Evolutionary conservation across 1,140 invertebrate genomes (phyloP).

Genomic region (Drosophila kanapiae): DNA sequence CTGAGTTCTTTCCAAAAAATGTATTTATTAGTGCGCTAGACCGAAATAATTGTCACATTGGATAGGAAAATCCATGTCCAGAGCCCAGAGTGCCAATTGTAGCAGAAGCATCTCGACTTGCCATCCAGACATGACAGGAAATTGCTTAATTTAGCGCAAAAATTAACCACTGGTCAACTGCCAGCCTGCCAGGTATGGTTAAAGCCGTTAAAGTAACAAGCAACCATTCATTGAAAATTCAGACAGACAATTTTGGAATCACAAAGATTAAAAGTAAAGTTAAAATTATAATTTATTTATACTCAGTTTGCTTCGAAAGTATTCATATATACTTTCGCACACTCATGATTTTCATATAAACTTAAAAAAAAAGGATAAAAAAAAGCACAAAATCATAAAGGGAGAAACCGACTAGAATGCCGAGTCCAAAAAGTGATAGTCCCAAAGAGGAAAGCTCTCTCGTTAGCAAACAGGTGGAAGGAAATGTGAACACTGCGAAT

Average conservation of each 20-base stretch:
- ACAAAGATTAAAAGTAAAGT: slow-evolving; percentile 4
- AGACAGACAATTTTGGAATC: slow-evolving; percentile 11
- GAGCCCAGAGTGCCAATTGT: slow-evolving; percentile 11
- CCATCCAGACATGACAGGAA: slow-evolving; percentile 50
- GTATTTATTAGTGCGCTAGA: slow-evolving; percentile 75
- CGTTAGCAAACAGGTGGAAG: neutral
- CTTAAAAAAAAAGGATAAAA: neutral
- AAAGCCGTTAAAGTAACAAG: slow-evolving; percentile 23
- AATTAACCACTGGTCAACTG: slow-evolving; percentile 65
- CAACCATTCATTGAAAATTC: slow-evolving; percentile 29
- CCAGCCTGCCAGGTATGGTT: slow-evolving; percentile 9
- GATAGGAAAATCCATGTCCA: slow-evolving; percentile 48
- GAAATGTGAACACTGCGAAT: neutral
- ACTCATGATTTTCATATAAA: slow-evolving; percentile 24
- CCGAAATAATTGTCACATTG: slow-evolving; percentile 78
- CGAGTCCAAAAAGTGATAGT: neutral
- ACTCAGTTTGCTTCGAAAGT: slow-evolving; percentile 10
- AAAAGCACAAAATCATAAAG: slow-evolving; percentile 5
- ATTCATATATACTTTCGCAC: slow-evolving; percentile 9
- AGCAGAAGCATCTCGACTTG: slow-evolving; percentile 1
- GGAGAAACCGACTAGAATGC: slow-evolving; percentile 6
- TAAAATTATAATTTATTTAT: slow-evolving; percentile 30
- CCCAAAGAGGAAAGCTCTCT: slow-evolving; percentile 3
- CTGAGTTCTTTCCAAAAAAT: slow-evolving; percentile 42
- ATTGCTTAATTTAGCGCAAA: slow-evolving; percentile 82